Evolutionary conservation across 2,113 vertebrate species (phyloP), one percentile per base, ranked within the genome.

Genomic region (Ochotona princeps): DNA sequence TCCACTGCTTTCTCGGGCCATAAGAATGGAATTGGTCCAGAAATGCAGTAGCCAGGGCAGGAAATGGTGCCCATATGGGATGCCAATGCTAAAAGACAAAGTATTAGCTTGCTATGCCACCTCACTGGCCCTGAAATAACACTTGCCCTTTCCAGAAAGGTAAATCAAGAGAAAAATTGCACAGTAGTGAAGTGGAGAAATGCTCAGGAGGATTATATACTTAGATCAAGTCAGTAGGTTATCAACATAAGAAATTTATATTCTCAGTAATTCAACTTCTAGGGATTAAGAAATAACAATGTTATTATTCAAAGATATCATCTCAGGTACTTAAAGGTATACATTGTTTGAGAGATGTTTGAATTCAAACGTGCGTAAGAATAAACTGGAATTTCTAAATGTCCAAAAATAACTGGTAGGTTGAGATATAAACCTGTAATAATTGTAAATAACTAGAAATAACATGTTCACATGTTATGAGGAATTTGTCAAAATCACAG

Each of bases 271-370:
- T 79, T 74, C 49, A 26, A 51, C 28, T 76, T 70, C 30, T 44
- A 66, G 54, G 51, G 51, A 72, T 89, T 83, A 92, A 79, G 73
- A 70, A 86, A 83, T 21, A 83, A 35, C 78, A 26, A 49, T 28
- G n/a, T n/a, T n/a, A 63, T 10, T 38, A 35, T 15, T 69, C n/a
- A 47, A 69, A 79, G 20, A 44, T 51, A 51, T 23, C 20, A 75
- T 66, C 28, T 21, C 51, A 80, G 80, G 14, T 28, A 51, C 12
- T 79, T n/a, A 72, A 73, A 76, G 25, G 47, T 30, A 51, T 0
- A 47, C 32, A 2, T 63, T 70, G 14, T 75, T n/a, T 57, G 35
- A 66, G 81, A 63, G 38, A 63, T 3, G 11, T 61, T 66, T 85
- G 66, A 85, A 80, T 18, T 75, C 8, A 79, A 54, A 57, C 38